A percentile compares a stretch with the other conserved stretches of the same genome.
Conservation (phyloP, 2,113 vertebrate genomes). For the Phalacrocorax aristotelis region DNA sequence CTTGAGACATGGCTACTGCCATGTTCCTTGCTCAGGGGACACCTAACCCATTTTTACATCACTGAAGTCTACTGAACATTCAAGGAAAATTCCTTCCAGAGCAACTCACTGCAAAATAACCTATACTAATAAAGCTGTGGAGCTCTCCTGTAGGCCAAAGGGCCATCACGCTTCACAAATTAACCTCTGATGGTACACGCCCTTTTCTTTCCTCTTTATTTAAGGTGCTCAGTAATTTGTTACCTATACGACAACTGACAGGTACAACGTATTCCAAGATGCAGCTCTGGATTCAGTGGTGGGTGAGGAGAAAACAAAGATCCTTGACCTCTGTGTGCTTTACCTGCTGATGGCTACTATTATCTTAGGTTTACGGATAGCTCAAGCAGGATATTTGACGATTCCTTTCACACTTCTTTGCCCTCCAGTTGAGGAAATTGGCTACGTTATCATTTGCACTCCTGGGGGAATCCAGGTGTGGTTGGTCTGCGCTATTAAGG, state of each 20-base stretch:
- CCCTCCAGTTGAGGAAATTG: background rate
- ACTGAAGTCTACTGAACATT: background rate
- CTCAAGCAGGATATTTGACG: background rate
- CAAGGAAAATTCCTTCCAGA: background rate
- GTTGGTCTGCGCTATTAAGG: background rate
- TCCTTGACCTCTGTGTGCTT: background rate
- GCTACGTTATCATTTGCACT: background rate
- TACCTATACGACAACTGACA: background rate
- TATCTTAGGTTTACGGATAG: background rate
- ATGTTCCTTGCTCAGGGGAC: background rate
- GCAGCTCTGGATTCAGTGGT: background rate
- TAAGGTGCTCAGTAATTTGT: background rate
- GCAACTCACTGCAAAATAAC: background rate
- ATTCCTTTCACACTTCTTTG: background rate
- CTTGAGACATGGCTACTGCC: background rate
- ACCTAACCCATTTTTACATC: background rate
- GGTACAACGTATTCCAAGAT: background rate
- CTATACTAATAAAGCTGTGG: background rate
- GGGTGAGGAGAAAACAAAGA: background rate
- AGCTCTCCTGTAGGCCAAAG: background rate
- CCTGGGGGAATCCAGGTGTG: background rate
- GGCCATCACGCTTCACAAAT: background rate
- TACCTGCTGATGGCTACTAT: background rate
- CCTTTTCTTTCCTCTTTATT: background rate
- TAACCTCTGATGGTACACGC: background rate